Evolutionary conservation across 2,797 vertebrate species (phyloP), one percentile per base, ranked within the genome.

Genomic region (Eulemur mongoz): DNA sequence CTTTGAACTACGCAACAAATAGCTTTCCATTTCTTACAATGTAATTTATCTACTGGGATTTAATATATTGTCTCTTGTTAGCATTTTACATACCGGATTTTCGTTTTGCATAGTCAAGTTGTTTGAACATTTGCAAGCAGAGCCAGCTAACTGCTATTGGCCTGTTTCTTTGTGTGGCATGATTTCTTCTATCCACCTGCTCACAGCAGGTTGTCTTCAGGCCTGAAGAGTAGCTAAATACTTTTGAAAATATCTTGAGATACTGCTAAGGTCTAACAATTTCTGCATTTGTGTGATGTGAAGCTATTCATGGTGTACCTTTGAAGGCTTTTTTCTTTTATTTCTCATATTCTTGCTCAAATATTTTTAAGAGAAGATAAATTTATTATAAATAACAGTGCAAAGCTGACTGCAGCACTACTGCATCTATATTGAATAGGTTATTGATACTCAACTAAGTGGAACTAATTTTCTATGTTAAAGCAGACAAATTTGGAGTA

Each of bases 401-500:
- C 97, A 98, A 98, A 98, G 98, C 98, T 99, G 99, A 99, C 98
- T 99, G 99, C 98, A 98, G 98, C 98, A 98, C 89, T 83, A 90
- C 97, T 98, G 97, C 98, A 98, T 99, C 98, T 99, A 98, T 95
- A 93, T 98, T 99, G 99, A 99, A 99, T 99, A 99, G 99, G 98
- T 99, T 99, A 99, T 99, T 99, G 99, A 98, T 98, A 99, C 96
- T 98, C 99, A 99, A 97, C 99, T 99, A 99, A 99, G 99, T 99
- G 99, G 99, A 99, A 99, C 99, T 99, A 99, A 99, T 99, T 99
- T 98, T 99, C 98, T 98, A 97, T 98, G 99, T 99, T 99, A 99
- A 99, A 99, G 98, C 98, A 98, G 98, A 98, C 98, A 98, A 99
- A 99, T 99, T 99, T 98, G 98, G 98, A 99, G 98, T 98, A 98